Conservation (phyloP, 2,888 invertebrate species). For the Cryptocephalus primarius region DNA sequence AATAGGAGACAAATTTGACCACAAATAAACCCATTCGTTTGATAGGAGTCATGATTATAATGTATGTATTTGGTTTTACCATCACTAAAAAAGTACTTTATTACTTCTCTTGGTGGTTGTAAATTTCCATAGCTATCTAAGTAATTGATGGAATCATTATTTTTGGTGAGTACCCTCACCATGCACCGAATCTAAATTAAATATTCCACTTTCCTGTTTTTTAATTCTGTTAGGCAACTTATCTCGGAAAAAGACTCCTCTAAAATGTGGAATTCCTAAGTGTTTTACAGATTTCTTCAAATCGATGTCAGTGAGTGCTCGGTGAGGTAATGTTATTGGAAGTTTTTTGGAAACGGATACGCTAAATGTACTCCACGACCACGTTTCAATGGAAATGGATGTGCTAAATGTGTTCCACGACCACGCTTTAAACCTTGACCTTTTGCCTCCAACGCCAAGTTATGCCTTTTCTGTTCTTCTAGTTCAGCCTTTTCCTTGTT, state of each 20-base stretch:
- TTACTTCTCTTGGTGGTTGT: slow-evolving; percentile 7
- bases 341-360: slow-evolving; percentile 13
- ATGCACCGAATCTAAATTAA: slow-evolving; percentile 9
- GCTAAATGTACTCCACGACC: too few species aligned
- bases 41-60: neutral
- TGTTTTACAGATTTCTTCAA: slow-evolving; percentile 2
- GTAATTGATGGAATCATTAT: slow-evolving; percentile 6
- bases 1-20: slow-evolving; percentile 1
- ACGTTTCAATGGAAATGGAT: too few species aligned
- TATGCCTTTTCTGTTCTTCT: slow-evolving; percentile 25
- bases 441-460: slow-evolving; percentile 28
- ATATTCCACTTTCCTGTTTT: slow-evolving; percentile 7
- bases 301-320: slow-evolving; percentile 5
- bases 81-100: slow-evolving; percentile 6
- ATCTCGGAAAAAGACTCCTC: slow-evolving; percentile 8
- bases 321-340: slow-evolving; percentile 6
- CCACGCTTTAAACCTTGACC: slow-evolving; percentile 19
- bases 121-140: slow-evolving; percentile 11
- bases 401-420: slow-evolving; percentile 13
- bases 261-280: slow-evolving; percentile 3
- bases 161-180: slow-evolving; percentile 10
- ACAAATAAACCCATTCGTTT: neutral
- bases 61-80: neutral
- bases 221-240: slow-evolving; percentile 5
- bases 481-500: slow-evolving; percentile 24